phyloP scores from a whole-genome alignment of 2,888 invertebrate species.

The Leucoma salicis region DNA sequence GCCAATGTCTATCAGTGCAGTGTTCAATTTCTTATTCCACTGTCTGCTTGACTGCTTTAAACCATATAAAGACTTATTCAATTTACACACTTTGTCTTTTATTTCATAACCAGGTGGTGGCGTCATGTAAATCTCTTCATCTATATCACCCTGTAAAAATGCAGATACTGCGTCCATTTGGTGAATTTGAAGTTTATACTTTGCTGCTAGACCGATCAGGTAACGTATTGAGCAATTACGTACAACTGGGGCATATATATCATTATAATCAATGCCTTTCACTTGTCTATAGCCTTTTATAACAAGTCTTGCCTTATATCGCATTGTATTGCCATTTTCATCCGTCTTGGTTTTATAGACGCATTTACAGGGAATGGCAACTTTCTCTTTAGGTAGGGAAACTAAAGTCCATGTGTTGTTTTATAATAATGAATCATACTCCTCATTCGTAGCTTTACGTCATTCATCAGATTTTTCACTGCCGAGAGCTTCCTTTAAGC shows the following conservation, averaged over 20 bases:
- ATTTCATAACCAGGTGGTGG: constrained; percentile 6
- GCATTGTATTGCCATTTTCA: neutral
- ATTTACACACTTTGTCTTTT: neutral
- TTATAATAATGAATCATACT: neutral
- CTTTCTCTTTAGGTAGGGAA: neutral
- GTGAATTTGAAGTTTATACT: constrained; percentile 9
- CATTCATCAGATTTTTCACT: neutral
- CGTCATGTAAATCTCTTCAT: constrained; percentile 14
- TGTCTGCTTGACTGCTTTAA: constrained; percentile 14
- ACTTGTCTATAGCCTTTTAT: constrained; percentile 1
- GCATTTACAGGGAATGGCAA: neutral
- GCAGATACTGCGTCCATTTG: constrained; percentile 14
- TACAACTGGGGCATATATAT: constrained; percentile 3
- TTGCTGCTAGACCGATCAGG: constrained; percentile 7
- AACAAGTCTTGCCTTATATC: constrained; percentile 1
- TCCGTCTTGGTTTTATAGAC: neutral
- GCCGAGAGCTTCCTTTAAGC: neutral
- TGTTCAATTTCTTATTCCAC: constrained; percentile 27
- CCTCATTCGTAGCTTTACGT: constrained; percentile 3
- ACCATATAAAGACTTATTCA: constrained; percentile 1
- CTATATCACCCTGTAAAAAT: constrained; percentile 13
- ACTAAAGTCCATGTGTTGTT: constrained; percentile 3
- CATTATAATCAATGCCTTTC: constrained; percentile 3
- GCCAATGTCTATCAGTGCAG: constrained; percentile 24
- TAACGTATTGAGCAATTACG: constrained; percentile 7